Evolutionary conservation across 2,888 invertebrate genomes (phyloP), one percentile per base, ranked within the genome.

Genomic region (Lepetodrilus schrolli): DNA sequence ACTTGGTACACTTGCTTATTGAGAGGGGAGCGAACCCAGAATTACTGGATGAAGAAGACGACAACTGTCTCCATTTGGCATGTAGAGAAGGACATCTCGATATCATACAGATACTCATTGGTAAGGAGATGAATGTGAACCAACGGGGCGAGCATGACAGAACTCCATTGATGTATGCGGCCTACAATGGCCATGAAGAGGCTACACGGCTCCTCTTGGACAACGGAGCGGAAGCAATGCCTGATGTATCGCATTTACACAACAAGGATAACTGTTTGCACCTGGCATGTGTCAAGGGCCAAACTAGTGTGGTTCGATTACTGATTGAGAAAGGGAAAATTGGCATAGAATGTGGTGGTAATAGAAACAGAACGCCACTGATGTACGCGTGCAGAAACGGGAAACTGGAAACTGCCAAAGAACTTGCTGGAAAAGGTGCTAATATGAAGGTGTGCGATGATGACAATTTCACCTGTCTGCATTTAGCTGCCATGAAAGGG

Each of bases 361-460:
- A 21, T 21, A 21, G 21, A 13, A 13, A 13, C n/a, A 23, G 47
- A 43, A 47, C 43, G n/a, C 68, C 68, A 5, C 5, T 68, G 17
- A 68, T 68, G 68, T 68, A 47, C 26, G 68, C 68, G 13, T 43
- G 38, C 47, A 38, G 38, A 23, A 23, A 68, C 47, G 68, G 68
- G 5, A 21, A 68, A 13, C 21, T 47, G 5, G 68, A 68, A 43
- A 68, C 43, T 13, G 68, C 26, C 17, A 10, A 68, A 10, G 21
- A 47, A 43, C 26, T 68, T 23, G 20, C n/a, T n/a, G 21, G 5
- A 7, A 23, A 30, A 4, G 43, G 47, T 17, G 68, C 68, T 26
- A 23, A 47, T 8, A 10, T 26, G 10, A 26, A 47, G n/a, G 34
- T 47, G 23, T 13, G n/a, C 4, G 68, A 68, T 47, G 68, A 68